Base-by-base conservation (phyloP, 2,113 vertebrate genomes). In the Erythrocercus mccallii region DNA sequence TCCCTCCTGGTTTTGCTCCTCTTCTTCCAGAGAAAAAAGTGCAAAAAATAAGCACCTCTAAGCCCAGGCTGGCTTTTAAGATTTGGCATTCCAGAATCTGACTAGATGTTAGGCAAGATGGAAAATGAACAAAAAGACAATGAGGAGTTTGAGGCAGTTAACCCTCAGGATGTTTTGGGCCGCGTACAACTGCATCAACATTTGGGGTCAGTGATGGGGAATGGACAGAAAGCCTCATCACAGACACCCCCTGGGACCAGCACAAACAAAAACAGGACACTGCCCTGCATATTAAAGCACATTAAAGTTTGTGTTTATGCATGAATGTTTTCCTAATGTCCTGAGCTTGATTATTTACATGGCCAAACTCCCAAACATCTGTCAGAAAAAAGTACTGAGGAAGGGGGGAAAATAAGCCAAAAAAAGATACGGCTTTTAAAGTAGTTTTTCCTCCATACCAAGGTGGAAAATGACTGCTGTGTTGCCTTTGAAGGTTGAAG, bases 151-250 rank as follows among this genome's bases (percentile, higher is more conserved):
- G 24, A 77, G 24, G 50, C 62, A 57, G 23, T 2, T 0, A 79
- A 88, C 20, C 25, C 76, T 86, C 24, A 17, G 25, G 47, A 72
- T 0, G 0, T 11, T 16, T 23, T 20, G 16, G 23, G 18, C n/a
- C 15, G 0, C 0, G 0, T 37, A 10, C 8, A 57, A 33, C 6
- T 25, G 11, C 23, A 12, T 5, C 15, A 40, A 24, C 11, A 33
- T 51, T 45, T 1, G 2, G 25, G 37, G 37, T 76, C 40, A 48
- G n/a, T 19, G 28, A 25, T 0, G 0, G 51, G 13, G 19, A 7
- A 9, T 4, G 23, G 10, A 12, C 12, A 77, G 45, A 68, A 90
- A 64, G 10, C 7, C 40, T 11, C 45, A 27, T 30, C 42, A 31
- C 2, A 2, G 37, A 31, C 15, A 48, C 2, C 8, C 24, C 17